Base-by-base conservation (phyloP, 1,140 invertebrate species). In the Charaxes varanes region DNA sequence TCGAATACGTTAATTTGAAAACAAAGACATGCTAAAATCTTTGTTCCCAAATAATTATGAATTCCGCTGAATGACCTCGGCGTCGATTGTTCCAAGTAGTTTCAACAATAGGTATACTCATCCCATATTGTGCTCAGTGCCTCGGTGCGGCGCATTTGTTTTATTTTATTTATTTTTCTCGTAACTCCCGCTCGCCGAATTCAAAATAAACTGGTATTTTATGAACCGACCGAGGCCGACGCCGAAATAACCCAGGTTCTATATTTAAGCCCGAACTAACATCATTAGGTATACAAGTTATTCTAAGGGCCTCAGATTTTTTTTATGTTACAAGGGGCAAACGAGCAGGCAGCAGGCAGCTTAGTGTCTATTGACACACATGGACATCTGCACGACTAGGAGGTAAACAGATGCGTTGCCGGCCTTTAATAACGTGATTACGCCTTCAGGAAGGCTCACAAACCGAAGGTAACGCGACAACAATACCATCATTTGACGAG, bases 191-290 rank as follows among this genome's bases (percentile, higher is more conserved):
- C 50, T 56, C 48, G 63, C 41, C 50, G 62, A 56, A 61, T 69
- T 78, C 48, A 72, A 78, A 77, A 80, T 76, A 74, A 78, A 78
- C 68, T 46, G 49, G 40, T 46, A 60, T 67, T 76, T 78, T 72
- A 78, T 76, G 64, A 65, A 76, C 65, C 34, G 31, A 38, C 55
- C 69, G 62, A 73, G 72, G 69, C 57, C 67, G 57, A 6, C 34
- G 54, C 62, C 44, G 52, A 71, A 77, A 77, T 77, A 74, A 49
- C 57, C 53, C 43, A 52, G 14, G 12, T 21, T 57, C 62, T 72
- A 70, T 66, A 67, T 65, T 53, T 60, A 64, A 57, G 26, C 23
- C 32, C 12, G 27, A 42, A 33, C 16, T 31, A 38, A 26, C 41
- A 43, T 21, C n/a, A n/a, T n/a, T n/a, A n/a, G n/a, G n/a, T n/a